Evolutionary conservation across 1,140 invertebrate genomes (phyloP).

Genomic region (Procambarus virginalis): DNA sequence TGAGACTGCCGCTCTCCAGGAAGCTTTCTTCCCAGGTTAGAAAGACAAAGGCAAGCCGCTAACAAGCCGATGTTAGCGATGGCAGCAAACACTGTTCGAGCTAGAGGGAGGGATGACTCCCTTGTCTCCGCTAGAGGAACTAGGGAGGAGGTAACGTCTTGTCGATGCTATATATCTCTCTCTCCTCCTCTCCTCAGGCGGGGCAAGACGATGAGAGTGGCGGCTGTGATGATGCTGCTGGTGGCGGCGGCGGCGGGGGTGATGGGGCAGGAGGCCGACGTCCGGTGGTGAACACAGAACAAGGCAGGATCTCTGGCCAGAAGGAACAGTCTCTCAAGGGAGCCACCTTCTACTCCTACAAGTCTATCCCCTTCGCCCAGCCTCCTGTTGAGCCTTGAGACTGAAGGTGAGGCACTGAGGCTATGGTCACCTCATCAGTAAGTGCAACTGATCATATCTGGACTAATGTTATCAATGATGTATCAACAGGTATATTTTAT

Average conservation of each 20-base stretch:
- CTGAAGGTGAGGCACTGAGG: neutral
- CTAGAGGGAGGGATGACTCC: too few species aligned
- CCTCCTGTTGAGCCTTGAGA: constrained; percentile 1
- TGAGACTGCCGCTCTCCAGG: too few species aligned
- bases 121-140: too few species aligned
- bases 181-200: neutral
- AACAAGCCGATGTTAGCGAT: too few species aligned
- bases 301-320: neutral
- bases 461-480: too few species aligned
- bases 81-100: too few species aligned
- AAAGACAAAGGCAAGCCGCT: too few species aligned
- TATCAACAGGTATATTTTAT: too few species aligned
- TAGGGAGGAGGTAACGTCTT: too few species aligned
- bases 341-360: neutral
- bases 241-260: neutral
- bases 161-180: neutral
- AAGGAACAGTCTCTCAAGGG: neutral
- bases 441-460: too few species aligned
- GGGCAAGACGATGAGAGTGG: neutral
- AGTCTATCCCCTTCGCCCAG: constrained; percentile 11
- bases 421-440: too few species aligned
- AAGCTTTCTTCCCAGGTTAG: too few species aligned
- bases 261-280: neutral
- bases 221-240: neutral
- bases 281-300: neutral